Evolutionary conservation across 1,140 invertebrate species (phyloP), one percentile per base, ranked within the genome.

Genomic region (Aphelinus atriplicis): DNA sequence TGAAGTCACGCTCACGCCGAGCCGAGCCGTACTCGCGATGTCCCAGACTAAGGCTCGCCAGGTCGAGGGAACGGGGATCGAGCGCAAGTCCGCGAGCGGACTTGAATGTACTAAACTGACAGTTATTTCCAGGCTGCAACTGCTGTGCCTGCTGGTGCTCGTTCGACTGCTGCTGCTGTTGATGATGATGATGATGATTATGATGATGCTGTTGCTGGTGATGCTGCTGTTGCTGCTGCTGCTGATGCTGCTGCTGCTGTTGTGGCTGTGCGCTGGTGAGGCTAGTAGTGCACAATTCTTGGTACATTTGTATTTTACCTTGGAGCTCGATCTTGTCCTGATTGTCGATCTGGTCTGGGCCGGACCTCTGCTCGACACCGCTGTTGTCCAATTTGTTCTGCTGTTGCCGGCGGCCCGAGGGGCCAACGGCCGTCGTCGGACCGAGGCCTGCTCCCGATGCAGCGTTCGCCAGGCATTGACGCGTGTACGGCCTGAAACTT

Each of bases 321-420:
- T 85, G 85, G 72, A 86, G 81, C 78, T 87, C 84, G 78, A 77
- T 84, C 73, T 88, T 87, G 56, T 87, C 84, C 81, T 84, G 85
- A 79, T 84, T 84, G 73, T 86, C 85, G 51, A 57, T 64, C 80
- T 85, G 84, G 50, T 88, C 84, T 51, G 51, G 4, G 51, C 51
- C 51, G 9, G 9, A 53, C 4, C 51, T 4, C 58, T 85, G 84
- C 77, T 82, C 77, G 51, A 81, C 71, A 58, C 80, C 81, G 70
- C 84, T 75, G 62, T 80, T 81, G 58, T 53, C 83, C 65, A 6
- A 9, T 9, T 53, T 4, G 51, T 53, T 4, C 51, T 53, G 51
- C 51, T 82, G 84, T 66, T 82, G 80, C 55, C 51, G 51, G 63
- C 81, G 81, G 60, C 81, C 78, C 5, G 82, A 81, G n/a, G 79